A percentile compares a stretch with the other conserved stretches of the same genome.
Conservation (phyloP, 2,113 vertebrate genomes). For the Brachionichthys hirsutus region DNA sequence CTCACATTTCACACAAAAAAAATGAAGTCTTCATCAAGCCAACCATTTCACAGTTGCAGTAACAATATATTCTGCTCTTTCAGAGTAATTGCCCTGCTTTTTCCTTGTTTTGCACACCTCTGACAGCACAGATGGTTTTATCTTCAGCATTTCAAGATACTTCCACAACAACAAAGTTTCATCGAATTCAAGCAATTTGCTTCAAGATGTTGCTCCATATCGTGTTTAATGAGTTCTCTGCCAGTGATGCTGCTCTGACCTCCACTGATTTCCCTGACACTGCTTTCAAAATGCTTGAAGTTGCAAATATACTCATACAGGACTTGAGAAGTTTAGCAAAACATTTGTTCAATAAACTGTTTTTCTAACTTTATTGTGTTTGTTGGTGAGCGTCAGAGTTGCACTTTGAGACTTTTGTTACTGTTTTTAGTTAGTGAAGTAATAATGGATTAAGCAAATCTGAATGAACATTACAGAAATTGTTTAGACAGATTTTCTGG, state of each 20-base stretch:
- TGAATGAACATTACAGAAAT: too few relatives aligned
- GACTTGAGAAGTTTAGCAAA: constrained; percentile 16
- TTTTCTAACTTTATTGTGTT: not conserved
- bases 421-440: too few relatives aligned
- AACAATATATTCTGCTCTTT: not conserved
- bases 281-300: constrained; percentile 20
- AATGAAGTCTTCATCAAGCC: not conserved
- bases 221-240: constrained; percentile 40
- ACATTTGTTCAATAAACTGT: constrained; percentile 2
- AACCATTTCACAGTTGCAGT: not conserved
- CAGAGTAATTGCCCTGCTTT: constrained; percentile 21
- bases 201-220: constrained; percentile 11
- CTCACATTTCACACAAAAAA: not conserved
- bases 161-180: constrained; percentile 13
- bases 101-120: not conserved
- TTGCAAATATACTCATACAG: constrained; percentile 6
- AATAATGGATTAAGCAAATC: too few relatives aligned
- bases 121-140: constrained; percentile 15
- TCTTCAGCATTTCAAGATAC: constrained; percentile 24
- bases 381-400: not conserved
- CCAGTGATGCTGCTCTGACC: constrained; percentile 9
- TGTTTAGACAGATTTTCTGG: too few relatives aligned
- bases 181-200: constrained; percentile 23
- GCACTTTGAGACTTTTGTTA: not conserved
- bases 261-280: constrained; percentile 27